Evolutionary conservation across 2,797 vertebrate genomes (phyloP).

Genomic region (Aselliscus stoliczkanus): DNA sequence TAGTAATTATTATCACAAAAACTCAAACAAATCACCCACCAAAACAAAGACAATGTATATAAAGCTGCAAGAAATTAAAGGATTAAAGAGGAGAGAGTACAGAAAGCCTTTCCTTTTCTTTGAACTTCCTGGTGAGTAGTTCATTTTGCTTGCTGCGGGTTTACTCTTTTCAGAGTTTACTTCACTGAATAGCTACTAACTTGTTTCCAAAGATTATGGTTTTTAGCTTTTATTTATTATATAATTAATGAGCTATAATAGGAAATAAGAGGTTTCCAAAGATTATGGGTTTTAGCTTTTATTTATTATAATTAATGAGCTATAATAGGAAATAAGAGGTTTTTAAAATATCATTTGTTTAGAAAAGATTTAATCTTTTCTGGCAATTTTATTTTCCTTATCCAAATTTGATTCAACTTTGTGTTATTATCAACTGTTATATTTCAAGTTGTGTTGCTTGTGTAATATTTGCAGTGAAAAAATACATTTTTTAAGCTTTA

Average conservation of each 20-base stretch:
- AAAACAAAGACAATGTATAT: not conserved
- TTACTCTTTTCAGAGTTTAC: not conserved
- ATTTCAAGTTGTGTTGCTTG: not conserved
- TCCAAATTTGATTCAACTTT: not conserved
- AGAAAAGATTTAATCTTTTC: not conserved
- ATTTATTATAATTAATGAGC: not conserved
- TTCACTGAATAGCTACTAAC: not conserved
- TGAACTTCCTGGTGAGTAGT: not conserved
- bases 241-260: not conserved
- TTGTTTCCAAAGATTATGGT: not conserved
- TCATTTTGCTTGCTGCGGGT: not conserved
- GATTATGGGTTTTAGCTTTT: not conserved
- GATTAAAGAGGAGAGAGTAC: not conserved
- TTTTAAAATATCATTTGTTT: not conserved
- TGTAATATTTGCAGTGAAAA: not conserved
- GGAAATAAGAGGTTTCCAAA: not conserved
- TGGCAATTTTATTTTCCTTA: not conserved
- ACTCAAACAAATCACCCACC: not conserved
- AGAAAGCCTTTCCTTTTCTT: not conserved
- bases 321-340: not conserved
- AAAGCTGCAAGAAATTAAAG: not conserved
- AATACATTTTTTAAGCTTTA: conserved; percentile 7
- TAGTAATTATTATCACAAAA: not conserved
- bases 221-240: not conserved
- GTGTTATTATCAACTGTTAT: not conserved